phyloP scores from a whole-genome alignment of 1,140 invertebrate genomes.

The Helicoverpa armigera region DNA sequence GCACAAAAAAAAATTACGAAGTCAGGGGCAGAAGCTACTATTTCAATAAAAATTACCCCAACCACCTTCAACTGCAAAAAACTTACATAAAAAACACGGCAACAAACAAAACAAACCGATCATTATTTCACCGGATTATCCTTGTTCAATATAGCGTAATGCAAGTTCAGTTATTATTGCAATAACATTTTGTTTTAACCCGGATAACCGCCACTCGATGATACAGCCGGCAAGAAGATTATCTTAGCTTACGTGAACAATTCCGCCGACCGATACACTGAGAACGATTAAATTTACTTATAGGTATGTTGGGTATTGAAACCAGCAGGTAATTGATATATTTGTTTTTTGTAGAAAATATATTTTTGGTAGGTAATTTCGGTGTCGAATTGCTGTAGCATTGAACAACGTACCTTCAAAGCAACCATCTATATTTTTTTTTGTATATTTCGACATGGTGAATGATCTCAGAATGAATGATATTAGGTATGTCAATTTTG shows the following conservation, averaged over 20 bases:
- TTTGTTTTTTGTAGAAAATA: not conserved
- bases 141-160: conserved; percentile 51
- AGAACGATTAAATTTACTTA: conserved; percentile 71
- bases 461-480: no score
- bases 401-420: no score
- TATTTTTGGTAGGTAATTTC: no score
- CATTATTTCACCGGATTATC: conserved; percentile 47
- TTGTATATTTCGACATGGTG: no score
- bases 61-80: no score
- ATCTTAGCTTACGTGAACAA: conserved; percentile 79
- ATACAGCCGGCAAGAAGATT: conserved; percentile 75
- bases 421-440: no score
- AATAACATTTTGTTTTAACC: conserved; percentile 78
- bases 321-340: conserved; percentile 50
- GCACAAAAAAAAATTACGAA: no score
- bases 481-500: no score
- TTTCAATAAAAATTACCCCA: no score
- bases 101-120: conserved; percentile 4
- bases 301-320: conserved; percentile 63
- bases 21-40: no score
- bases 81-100: not conserved
- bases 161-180: conserved; percentile 75
- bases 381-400: no score
- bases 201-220: conserved; percentile 71
- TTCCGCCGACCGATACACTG: conserved; percentile 75